Percentiles rank a stretch among this genome's conserved stretches.
Conservation (phyloP, 2,888 invertebrate species). For the Portevinia maculata region DNA sequence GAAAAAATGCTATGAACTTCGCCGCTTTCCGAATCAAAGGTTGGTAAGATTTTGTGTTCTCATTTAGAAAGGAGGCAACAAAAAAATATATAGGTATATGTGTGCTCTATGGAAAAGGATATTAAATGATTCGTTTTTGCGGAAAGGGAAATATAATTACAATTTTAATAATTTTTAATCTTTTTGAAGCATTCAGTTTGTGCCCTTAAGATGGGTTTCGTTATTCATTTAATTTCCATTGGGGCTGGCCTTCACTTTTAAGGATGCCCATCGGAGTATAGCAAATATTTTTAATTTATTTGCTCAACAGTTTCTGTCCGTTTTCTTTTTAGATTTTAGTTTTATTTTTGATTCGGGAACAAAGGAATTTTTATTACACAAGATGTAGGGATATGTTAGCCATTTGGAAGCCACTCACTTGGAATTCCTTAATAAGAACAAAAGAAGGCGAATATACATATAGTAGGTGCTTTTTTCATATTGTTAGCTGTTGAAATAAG, state of each 20-base stretch:
- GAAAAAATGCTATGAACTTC: conserved; percentile 24
- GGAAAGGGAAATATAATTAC: conserved; percentile 69
- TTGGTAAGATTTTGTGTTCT: conserved; percentile 65
- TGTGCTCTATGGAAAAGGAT: conserved; percentile 25
- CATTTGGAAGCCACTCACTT: conserved; percentile 69
- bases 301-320: conserved; percentile 45
- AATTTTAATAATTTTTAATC: conserved; percentile 72
- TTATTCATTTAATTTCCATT: conserved; percentile 14
- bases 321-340: conserved; percentile 18
- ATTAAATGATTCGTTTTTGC: conserved; percentile 47
- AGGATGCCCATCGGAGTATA: conserved; percentile 65
- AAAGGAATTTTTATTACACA: conserved; percentile 71
- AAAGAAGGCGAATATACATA: conserved; percentile 43
- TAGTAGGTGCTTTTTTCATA: conserved; percentile 19
- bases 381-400: conserved; percentile 50
- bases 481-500: conserved; percentile 40
- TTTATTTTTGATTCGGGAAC: conserved; percentile 31
- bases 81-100: conserved; percentile 2
- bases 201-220: conserved; percentile 39
- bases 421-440: conserved; percentile 72
- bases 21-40: conserved; percentile 63
- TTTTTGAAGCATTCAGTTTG: conserved; percentile 34
- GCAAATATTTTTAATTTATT: conserved; percentile 72
- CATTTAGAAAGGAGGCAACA: conserved; percentile 27
- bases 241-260: neutral